These are phyloP conservation scores for Archips crataeganus DNA, from an alignment of 2,888 invertebrate species.

Conservation along the genomic window DNA sequence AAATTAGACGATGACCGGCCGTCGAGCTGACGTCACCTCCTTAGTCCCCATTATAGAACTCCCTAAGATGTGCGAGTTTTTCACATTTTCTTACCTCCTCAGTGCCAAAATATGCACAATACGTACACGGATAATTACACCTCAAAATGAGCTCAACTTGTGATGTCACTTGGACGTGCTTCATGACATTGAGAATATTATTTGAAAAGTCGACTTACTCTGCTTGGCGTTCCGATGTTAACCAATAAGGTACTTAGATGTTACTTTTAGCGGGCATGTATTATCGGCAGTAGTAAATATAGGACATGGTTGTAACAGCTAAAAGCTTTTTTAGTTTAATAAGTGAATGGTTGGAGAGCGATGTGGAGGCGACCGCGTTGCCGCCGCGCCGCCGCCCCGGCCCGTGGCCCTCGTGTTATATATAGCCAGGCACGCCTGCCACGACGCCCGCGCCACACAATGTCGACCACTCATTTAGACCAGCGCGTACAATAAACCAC, in stretches of 20 bases:
- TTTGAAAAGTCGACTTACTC: not conserved
- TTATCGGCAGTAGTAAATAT: constrained; percentile 18
- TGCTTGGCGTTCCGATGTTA: not conserved
- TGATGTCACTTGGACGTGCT: constrained; percentile 4
- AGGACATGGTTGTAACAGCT: constrained; percentile 33
- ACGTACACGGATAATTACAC: constrained; percentile 16
- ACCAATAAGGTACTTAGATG: not conserved
- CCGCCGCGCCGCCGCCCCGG: constrained; percentile 45
- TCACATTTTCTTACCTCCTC: constrained; percentile 26
- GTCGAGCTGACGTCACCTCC: constrained; percentile 39
- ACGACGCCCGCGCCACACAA: constrained; percentile 68
- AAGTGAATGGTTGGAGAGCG: constrained; percentile 68
- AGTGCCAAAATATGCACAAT: constrained; percentile 24
- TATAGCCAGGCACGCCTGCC: constrained; percentile 81
- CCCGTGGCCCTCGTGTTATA: constrained; percentile 78
- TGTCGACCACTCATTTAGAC: constrained; percentile 68
- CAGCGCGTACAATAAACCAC: constrained; percentile 35
- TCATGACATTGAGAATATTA: not conserved
- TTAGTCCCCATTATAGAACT: constrained; percentile 40
- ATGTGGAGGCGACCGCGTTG: constrained; percentile 60
- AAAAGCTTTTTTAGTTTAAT: constrained; percentile 55
- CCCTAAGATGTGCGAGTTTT: constrained; percentile 38
- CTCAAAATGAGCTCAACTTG: constrained; percentile 1
- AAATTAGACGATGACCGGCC: constrained; percentile 40
- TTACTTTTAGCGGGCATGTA: not conserved